These are phyloP conservation scores for Hedya salicella DNA, from an alignment of 2,888 invertebrate genomes.

Conservation along the genomic window DNA sequence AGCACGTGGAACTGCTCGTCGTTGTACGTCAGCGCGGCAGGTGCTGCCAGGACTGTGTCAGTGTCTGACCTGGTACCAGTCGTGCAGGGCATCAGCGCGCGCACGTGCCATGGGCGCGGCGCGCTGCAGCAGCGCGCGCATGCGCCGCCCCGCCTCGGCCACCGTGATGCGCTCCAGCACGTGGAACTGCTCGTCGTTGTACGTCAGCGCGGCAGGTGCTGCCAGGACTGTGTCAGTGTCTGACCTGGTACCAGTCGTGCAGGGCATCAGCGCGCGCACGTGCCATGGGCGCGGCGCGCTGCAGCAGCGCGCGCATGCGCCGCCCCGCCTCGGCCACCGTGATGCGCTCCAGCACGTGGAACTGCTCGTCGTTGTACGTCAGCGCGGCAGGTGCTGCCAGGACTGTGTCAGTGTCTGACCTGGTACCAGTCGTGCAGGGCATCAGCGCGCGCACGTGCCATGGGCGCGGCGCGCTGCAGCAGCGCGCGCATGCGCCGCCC, in stretches of 20 bases:
- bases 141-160: constrained; percentile 90
- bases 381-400: too few relatives aligned
- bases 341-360: constrained; percentile 94
- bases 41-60: too few relatives aligned
- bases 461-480: constrained; percentile 68
- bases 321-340: constrained; percentile 92
- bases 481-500: constrained; percentile 89
- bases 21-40: too few relatives aligned
- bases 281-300: constrained; percentile 90
- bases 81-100: constrained; percentile 91
- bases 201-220: too few relatives aligned
- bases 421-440: constrained; percentile 95
- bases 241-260: constrained; percentile 87
- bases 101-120: constrained; percentile 91
- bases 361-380: too few relatives aligned
- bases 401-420: too few relatives aligned
- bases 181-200: too few relatives aligned
- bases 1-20: constrained; percentile 97
- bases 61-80: constrained; percentile 84
- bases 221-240: too few relatives aligned
- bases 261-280: constrained; percentile 90
- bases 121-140: constrained; percentile 88
- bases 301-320: constrained; percentile 88
- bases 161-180: constrained; percentile 94
- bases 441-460: constrained; percentile 91